Conservation (phyloP, 2,113 vertebrate species). For the Scomber colias region DNA sequence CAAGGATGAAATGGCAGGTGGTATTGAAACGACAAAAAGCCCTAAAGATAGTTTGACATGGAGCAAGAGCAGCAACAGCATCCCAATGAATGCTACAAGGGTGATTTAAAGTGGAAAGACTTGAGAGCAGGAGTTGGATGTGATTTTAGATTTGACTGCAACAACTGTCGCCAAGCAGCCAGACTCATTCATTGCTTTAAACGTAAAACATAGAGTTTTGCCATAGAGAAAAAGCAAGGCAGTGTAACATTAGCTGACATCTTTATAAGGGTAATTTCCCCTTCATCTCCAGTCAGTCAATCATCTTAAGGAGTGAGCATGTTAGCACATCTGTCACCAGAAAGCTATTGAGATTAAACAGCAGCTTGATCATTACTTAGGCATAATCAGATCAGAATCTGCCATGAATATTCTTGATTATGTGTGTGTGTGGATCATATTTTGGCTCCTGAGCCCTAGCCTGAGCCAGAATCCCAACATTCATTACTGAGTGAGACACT, state of each 20-base stretch:
- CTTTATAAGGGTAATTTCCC: constrained; percentile 61
- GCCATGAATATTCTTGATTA: constrained; percentile 55
- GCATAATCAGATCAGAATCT: constrained; percentile 50
- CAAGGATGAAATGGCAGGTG: constrained; percentile 42
- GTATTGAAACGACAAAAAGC: background rate
- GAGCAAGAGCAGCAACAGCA: constrained; percentile 49
- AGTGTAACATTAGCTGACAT: constrained; percentile 60
- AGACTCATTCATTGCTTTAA: constrained; percentile 68
- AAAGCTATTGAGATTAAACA: constrained; percentile 48
- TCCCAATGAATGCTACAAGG: constrained; percentile 50
- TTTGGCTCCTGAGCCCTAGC: constrained; percentile 23
- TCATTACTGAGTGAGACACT: constrained; percentile 42
- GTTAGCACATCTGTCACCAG: constrained; percentile 50
- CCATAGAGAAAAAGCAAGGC: constrained; percentile 42
- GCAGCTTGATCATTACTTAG: constrained; percentile 54
- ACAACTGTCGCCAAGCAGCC: constrained; percentile 54
- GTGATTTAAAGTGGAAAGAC: constrained; percentile 52
- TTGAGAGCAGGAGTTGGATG: constrained; percentile 10
- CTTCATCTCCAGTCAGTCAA: constrained; percentile 60
- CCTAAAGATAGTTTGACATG: constrained; percentile 15
- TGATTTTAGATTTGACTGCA: constrained; percentile 56
- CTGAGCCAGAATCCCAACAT: constrained; percentile 36
- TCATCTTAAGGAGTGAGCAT: constrained; percentile 61
- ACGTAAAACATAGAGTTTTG: constrained; percentile 56
- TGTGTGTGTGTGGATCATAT: constrained; percentile 43